phyloP scores from a whole-genome alignment of 2,888 invertebrate genomes.

The Meganola albula region DNA sequence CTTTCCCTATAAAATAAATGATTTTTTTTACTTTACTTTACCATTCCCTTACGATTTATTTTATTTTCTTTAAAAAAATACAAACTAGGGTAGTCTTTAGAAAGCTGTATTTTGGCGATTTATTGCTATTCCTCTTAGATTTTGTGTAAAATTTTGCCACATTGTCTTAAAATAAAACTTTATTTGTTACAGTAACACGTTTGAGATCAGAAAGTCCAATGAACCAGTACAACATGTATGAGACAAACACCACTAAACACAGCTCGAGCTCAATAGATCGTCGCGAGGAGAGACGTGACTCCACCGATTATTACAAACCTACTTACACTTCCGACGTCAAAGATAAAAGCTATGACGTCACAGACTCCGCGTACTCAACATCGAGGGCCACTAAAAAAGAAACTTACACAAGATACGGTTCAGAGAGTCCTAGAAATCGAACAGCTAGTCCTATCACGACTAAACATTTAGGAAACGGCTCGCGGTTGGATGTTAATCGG shows the following conservation, averaged over 20 bases:
- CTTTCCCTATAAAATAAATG: no score
- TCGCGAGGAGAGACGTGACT: slow-evolving; percentile 64
- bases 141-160: no score
- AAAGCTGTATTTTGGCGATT: no score
- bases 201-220: slow-evolving; percentile 69
- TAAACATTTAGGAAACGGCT: slow-evolving; percentile 72
- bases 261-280: slow-evolving; percentile 59
- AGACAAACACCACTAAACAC: slow-evolving; percentile 54
- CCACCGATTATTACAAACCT: slow-evolving; percentile 67
- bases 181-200: slow-evolving; percentile 56
- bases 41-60: no score
- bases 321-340: slow-evolving; percentile 55
- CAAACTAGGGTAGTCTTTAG: no score
- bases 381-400: slow-evolving; percentile 61
- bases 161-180: no score
- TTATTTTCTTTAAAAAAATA: no score
- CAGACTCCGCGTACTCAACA: slow-evolving; percentile 64
- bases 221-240: slow-evolving; percentile 61
- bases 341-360: slow-evolving; percentile 64
- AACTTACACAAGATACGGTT: slow-evolving; percentile 54
- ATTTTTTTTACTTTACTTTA: no score
- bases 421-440: slow-evolving; percentile 65
- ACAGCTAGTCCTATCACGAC: slow-evolving; percentile 72
- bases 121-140: no score
- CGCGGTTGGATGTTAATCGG: slow-evolving; percentile 69